phyloP scores from a whole-genome alignment of 2,888 invertebrate species.

The Alloplasta piceator region DNA sequence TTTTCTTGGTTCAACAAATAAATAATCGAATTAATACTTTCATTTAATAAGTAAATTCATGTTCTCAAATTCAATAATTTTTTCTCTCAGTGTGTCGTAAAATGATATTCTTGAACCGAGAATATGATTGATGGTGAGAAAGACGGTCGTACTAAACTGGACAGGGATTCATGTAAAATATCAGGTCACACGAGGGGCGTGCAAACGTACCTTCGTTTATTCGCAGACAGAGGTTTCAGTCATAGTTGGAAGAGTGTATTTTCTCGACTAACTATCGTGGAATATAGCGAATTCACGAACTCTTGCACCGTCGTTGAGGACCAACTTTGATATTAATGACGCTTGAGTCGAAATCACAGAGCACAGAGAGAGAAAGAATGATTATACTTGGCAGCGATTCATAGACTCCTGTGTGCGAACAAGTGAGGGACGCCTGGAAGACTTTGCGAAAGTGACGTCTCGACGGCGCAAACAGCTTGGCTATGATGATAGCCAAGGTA shows the following conservation, averaged over 20 bases:
- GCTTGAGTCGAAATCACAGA: constrained; percentile 36
- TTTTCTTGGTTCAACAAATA: no score
- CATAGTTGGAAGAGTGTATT: background rate
- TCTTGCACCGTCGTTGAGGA: constrained; percentile 8
- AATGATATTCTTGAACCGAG: no score
- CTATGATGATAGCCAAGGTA: constrained; percentile 28
- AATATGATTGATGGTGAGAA: no score
- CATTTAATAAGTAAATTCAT: no score
- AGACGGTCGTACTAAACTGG: no score
- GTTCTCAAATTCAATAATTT: no score
- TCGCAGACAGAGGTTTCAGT: background rate
- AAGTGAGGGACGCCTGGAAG: background rate
- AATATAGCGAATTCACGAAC: background rate
- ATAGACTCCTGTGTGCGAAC: constrained; percentile 45
- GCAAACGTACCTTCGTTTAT: background rate
- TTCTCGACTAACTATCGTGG: background rate
- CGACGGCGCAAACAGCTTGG: constrained; percentile 24
- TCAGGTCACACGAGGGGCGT: background rate
- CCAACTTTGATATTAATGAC: constrained; percentile 73
- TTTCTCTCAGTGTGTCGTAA: no score
- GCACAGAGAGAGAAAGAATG: constrained; percentile 2
- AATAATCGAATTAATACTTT: no score
- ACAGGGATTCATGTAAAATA: no score
- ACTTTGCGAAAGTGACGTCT: constrained; percentile 54
- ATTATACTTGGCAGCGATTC: constrained; percentile 50